Percentiles rank a stretch among this genome's conserved stretches.
These are phyloP conservation scores for Pteropus alecto DNA, from an alignment of 2,113 vertebrate genomes.

Conservation along the genomic window DNA sequence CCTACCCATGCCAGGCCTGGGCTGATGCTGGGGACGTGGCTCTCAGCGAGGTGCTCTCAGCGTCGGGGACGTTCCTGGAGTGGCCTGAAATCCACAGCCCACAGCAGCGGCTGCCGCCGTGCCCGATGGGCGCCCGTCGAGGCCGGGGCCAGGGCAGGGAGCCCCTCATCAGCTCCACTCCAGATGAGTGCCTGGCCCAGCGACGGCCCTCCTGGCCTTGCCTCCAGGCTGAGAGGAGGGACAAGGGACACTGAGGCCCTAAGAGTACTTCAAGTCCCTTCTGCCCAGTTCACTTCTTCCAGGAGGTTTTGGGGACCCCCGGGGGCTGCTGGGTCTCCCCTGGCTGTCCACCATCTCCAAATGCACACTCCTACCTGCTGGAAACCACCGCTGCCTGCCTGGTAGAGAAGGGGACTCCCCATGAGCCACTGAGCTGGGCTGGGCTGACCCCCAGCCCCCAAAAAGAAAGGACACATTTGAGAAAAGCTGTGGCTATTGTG, in stretches of 20 bases:
- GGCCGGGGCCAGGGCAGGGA: not conserved
- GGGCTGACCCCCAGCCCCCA: not conserved
- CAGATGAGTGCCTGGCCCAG: not conserved
- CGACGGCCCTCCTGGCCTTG: not conserved
- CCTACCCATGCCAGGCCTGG: not conserved
- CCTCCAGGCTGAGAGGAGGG: fast-evolving
- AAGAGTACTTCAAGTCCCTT: fast-evolving
- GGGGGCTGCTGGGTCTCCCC: too few relatives aligned
- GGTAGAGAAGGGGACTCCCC: not conserved
- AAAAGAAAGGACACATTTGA: not conserved
- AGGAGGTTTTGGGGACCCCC: not conserved
- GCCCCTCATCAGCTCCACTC: not conserved
- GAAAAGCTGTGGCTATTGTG: not conserved
- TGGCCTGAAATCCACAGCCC: fast-evolving
- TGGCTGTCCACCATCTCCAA: not conserved
- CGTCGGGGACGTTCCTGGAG: fast-evolving
- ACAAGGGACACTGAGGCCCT: not conserved
- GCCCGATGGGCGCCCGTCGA: fast-evolving
- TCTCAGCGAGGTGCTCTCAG: fast-evolving
- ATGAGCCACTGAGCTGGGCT: not conserved
- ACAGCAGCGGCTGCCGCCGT: fast-evolving
- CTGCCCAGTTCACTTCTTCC: fast-evolving
- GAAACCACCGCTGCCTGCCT: not conserved
- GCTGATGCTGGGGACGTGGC: not conserved
- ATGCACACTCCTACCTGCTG: fast-evolving